phyloP scores from a whole-genome alignment of 2,113 vertebrate genomes.

The Synchiropus splendidus region DNA sequence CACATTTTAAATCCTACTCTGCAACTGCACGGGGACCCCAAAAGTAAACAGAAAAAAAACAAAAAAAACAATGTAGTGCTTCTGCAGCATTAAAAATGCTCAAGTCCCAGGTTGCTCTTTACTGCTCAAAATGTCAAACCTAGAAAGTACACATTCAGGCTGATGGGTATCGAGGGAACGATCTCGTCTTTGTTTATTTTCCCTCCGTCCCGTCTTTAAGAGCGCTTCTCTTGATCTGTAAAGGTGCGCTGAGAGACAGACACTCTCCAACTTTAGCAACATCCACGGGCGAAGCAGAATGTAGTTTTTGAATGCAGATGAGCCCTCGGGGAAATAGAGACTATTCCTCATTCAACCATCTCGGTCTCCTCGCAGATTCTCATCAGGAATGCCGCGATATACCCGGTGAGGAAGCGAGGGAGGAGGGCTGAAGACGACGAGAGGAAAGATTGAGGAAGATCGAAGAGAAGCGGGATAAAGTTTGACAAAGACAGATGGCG shows the following conservation, averaged over 20 bases:
- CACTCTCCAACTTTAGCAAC: constrained; percentile 36
- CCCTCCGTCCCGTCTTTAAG: constrained; percentile 13
- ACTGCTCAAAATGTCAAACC: constrained; percentile 19
- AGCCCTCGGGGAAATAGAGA: constrained; percentile 30
- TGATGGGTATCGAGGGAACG: constrained; percentile 23
- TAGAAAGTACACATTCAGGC: constrained; percentile 23
- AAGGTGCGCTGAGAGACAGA: constrained; percentile 47
- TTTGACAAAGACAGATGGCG: constrained; percentile 64
- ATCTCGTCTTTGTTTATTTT: constrained; percentile 27
- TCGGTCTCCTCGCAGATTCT: constrained; percentile 37
- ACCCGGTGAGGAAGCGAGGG: constrained; percentile 26
- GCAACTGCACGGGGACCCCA: background rate
- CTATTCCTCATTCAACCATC: constrained; percentile 45
- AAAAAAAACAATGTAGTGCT: constrained; percentile 18
- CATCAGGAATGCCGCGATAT: constrained; percentile 36
- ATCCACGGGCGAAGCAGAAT: constrained; percentile 22
- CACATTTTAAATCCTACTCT: background rate
- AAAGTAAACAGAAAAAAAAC: background rate
- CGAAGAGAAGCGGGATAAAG: constrained; percentile 35
- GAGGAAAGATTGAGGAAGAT: constrained; percentile 38
- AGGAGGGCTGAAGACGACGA: constrained; percentile 22
- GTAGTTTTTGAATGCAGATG: constrained; percentile 35
- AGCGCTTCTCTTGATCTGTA: constrained; percentile 25
- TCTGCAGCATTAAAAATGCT: constrained; percentile 28
- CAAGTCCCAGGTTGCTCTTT: constrained; percentile 29